These are phyloP conservation scores for Aphelocoma californica DNA, from an alignment of 2,797 vertebrate genomes.

Conservation along the genomic window DNA sequence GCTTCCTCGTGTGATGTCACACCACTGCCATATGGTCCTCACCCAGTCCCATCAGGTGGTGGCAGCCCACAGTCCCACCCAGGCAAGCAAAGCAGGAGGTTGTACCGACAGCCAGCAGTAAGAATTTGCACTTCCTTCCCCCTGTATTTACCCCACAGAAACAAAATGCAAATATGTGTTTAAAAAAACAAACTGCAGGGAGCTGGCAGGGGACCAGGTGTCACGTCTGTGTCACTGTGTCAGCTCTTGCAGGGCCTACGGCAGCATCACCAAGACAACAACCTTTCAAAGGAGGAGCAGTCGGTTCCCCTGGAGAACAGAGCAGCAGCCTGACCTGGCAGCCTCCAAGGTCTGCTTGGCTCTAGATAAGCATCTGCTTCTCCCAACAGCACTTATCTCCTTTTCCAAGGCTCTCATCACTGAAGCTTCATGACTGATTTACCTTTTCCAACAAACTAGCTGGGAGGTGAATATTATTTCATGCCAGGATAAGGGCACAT, in stretches of 20 bases:
- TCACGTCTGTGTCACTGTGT: neutral
- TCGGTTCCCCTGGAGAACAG: neutral
- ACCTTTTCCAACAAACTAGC: neutral
- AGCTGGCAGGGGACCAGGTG: neutral
- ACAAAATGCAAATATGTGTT: neutral
- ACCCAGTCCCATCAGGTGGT: neutral
- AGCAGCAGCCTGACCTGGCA: neutral
- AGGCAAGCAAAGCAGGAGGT: neutral
- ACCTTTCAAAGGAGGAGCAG: neutral
- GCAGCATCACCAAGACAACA: neutral
- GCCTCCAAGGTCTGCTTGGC: neutral
- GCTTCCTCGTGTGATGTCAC: neutral
- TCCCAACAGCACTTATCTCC: neutral
- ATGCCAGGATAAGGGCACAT: neutral
- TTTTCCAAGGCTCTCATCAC: neutral
- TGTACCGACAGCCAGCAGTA: neutral
- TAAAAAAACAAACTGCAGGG: neutral
- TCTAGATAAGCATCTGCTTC: neutral
- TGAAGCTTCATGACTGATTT: neutral
- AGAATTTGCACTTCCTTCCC: neutral
- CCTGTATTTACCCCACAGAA: neutral
- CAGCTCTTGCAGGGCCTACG: neutral
- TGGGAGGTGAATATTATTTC: neutral
- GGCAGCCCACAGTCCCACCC: rapidly evolving
- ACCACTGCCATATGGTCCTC: neutral